A percentile compares a stretch with the other conserved stretches of the same genome.
Conservation (phyloP, 1,140 invertebrate species). For the Drosophila tropicalis region DNA sequence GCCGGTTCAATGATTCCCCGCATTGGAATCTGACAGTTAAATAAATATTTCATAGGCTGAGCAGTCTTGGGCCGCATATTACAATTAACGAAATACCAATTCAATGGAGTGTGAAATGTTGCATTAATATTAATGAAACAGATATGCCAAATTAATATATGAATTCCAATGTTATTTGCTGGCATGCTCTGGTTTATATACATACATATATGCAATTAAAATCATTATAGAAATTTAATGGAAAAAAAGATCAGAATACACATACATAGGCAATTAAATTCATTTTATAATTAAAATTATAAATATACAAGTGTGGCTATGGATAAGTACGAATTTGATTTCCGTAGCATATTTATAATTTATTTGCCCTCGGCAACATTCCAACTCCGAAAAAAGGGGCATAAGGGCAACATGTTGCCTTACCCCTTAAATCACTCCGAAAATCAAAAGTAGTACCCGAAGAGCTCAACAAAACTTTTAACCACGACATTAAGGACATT, state of each 20-base stretch:
- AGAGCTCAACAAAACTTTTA: conserved; percentile 10
- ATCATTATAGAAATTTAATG: conserved; percentile 32
- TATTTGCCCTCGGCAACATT: conserved; percentile 24
- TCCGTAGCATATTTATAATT: conserved; percentile 22
- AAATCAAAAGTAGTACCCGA: background rate
- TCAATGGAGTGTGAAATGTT: conserved; percentile 50
- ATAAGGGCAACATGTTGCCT: background rate
- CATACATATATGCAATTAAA: conserved; percentile 33
- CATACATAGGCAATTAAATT: background rate
- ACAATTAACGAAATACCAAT: conserved; percentile 41
- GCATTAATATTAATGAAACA: conserved; percentile 61
- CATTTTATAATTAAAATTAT: conserved; percentile 37
- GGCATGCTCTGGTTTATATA: background rate
- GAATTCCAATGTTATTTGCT: background rate
- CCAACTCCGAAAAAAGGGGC: conserved; percentile 12
- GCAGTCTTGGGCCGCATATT: conserved; percentile 7
- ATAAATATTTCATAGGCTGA: conserved; percentile 39
- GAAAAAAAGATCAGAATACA: conserved; percentile 32
- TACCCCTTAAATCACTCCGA: conserved; percentile 37
- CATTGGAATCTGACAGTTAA: conserved; percentile 22
- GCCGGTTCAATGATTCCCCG: background rate
- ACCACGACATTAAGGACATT: conserved; percentile 21
- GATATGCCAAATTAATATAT: conserved; percentile 26
- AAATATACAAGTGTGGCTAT: background rate
- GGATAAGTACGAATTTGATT: background rate